phyloP scores from a whole-genome alignment of 2,113 vertebrate species.

The Campylomormyrus tamandua region DNA sequence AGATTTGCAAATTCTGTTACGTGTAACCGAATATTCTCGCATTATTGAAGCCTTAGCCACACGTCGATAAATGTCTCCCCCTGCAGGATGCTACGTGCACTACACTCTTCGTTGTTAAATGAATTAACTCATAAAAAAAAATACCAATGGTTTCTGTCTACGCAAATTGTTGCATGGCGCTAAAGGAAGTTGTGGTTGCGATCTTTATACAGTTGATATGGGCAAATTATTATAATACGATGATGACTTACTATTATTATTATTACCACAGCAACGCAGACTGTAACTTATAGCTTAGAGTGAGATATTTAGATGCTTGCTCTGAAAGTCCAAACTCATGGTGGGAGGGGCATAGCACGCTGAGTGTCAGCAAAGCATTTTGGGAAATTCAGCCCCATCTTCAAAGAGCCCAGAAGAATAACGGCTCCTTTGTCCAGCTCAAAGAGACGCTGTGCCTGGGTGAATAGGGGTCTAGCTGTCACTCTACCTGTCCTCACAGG shows the following conservation, averaged over 20 bases:
- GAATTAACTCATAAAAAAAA: background rate
- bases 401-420: background rate
- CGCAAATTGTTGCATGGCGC: background rate
- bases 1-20: background rate
- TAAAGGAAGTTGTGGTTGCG: background rate
- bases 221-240: background rate
- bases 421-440: background rate
- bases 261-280: background rate
- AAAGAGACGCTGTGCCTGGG: background rate
- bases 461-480: background rate
- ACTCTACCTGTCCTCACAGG: background rate
- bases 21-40: background rate
- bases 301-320: background rate
- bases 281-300: background rate
- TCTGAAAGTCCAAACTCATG: background rate
- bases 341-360: background rate
- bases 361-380: background rate
- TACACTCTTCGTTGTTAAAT: slow-evolving; percentile 28
- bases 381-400: background rate
- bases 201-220: background rate
- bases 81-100: slow-evolving; percentile 4
- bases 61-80: background rate
- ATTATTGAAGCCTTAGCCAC: background rate
- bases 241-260: background rate
- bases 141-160: background rate